These are phyloP conservation scores for Plodia interpunctella DNA, from an alignment of 1,140 invertebrate species.

Conservation along the genomic window DNA sequence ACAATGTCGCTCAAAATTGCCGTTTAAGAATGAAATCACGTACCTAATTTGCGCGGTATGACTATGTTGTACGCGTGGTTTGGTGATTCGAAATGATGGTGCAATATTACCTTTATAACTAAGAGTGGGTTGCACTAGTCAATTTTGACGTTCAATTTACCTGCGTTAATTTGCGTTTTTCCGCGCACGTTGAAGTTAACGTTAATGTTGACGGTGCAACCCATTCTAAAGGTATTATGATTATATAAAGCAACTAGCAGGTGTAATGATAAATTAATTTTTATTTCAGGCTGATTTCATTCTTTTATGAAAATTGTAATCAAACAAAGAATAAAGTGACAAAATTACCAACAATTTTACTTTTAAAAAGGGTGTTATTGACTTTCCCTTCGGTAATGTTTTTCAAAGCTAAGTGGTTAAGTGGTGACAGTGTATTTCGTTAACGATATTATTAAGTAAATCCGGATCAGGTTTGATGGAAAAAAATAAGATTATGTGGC, in stretches of 20 bases:
- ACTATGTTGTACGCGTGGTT: not conserved
- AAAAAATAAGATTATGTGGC: constrained; percentile 1
- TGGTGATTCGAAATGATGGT: not conserved
- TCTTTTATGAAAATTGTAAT: no score
- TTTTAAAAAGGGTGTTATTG: not conserved
- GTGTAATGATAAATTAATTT: no score
- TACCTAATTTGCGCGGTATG: constrained; percentile 7
- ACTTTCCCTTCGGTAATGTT: not conserved
- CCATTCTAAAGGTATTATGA: no score
- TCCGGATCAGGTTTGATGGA: not conserved
- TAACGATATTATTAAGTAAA: not conserved
- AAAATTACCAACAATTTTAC: not conserved
- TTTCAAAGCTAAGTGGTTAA: not conserved
- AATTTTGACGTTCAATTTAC: no score
- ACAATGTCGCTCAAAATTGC: constrained; percentile 13
- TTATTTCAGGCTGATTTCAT: no score
- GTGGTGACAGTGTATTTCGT: no score
- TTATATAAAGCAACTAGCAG: no score
- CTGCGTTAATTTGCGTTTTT: no score
- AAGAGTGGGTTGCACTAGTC: no score
- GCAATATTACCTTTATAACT: not conserved
- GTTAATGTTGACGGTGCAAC: no score
- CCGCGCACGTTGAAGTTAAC: no score
- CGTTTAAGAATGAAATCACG: constrained; percentile 12
- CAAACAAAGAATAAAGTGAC: no score